Conservation (phyloP, 2,797 vertebrate genomes). For the Vireo griseus region DNA sequence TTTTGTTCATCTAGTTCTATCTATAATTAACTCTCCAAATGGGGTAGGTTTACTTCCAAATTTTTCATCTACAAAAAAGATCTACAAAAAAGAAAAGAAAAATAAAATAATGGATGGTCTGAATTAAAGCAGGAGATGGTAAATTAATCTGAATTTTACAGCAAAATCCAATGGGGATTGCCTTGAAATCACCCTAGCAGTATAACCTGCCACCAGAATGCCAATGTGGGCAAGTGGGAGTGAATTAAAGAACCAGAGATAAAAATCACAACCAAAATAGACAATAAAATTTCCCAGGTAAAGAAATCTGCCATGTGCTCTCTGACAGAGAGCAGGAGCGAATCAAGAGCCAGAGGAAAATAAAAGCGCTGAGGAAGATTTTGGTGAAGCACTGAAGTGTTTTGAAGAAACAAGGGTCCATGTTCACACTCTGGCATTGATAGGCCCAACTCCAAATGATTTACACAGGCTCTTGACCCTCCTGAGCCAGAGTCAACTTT, state of each 20-base stretch:
- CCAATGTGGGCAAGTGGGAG: neutral
- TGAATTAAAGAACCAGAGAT: neutral
- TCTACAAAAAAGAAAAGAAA: neutral
- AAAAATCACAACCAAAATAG: neutral
- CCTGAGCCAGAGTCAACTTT: neutral
- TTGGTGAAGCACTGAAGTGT: neutral
- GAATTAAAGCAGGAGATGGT: neutral
- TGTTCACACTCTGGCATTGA: neutral
- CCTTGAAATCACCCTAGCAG: neutral
- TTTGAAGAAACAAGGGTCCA: neutral
- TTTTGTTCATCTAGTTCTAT: neutral
- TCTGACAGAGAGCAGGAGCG: neutral
- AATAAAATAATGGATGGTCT: accelerated
- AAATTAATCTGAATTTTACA: neutral
- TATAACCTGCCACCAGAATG: neutral
- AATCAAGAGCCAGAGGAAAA: neutral
- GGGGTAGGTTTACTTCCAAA: neutral
- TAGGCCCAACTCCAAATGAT: neutral
- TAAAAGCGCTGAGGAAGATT: neutral
- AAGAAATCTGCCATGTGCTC: neutral
- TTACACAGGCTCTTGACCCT: neutral
- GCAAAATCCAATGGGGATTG: neutral
- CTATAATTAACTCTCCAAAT: neutral
- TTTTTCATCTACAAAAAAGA: neutral
- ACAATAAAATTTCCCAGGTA: neutral